Percentiles rank a stretch among this genome's conserved stretches.
Evolutionary conservation across 2,888 invertebrate species (phyloP).

Genomic region (Rotaria sp.): DNA sequence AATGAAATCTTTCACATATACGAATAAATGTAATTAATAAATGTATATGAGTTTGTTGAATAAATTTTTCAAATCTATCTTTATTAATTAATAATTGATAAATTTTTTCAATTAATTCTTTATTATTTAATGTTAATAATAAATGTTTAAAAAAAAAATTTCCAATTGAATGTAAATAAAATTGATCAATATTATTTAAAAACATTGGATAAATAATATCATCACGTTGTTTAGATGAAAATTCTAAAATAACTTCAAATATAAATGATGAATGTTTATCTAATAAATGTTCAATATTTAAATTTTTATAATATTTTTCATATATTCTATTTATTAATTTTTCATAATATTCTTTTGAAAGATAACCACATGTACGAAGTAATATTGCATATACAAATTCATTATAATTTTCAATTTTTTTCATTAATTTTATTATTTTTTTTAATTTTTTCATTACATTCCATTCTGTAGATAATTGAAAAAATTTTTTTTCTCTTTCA

Average conservation of each 20-base stretch:
- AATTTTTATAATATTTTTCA: background rate
- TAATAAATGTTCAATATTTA: background rate
- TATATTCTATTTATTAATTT: background rate
- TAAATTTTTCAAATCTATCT: background rate
- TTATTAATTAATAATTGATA: background rate
- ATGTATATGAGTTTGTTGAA: background rate
- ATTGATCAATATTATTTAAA: background rate
- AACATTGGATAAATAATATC: background rate
- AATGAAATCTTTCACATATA: background rate
- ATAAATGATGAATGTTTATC: conserved; percentile 14
- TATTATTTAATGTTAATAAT: background rate
- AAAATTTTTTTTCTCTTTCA: background rate
- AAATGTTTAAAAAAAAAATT: background rate
- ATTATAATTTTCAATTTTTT: background rate
- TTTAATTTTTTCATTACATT: background rate
- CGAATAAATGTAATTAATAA: conserved; percentile 21
- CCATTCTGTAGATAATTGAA: background rate
- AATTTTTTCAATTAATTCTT: background rate
- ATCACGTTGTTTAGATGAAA: background rate
- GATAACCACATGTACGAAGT: conserved; percentile 4
- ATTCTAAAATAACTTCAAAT: conserved; percentile 12
- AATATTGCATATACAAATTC: conserved; percentile 2
- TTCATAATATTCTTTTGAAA: background rate
- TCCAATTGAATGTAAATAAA: conserved; percentile 23
- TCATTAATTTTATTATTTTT: background rate